Percentiles rank a stretch among this genome's conserved stretches.
These are phyloP conservation scores for Ricordea florida DNA, from an alignment of 92 coral and sea anemone species.

Conservation along the genomic window DNA sequence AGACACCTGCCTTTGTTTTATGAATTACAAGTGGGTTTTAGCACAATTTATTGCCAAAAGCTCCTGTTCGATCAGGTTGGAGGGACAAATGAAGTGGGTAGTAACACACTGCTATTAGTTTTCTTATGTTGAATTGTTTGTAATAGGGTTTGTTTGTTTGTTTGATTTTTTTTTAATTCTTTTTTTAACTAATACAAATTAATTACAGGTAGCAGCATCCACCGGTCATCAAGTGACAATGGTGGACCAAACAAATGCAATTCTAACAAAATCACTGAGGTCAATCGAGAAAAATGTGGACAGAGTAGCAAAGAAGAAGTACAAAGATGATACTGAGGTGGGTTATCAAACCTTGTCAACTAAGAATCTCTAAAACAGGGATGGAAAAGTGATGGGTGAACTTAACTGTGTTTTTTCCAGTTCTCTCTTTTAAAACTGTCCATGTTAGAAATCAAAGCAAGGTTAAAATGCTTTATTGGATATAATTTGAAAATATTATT, in stretches of 20 bases:
- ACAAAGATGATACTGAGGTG: constrained; percentile 90
- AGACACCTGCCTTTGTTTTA: too few species aligned
- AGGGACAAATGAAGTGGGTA: too few species aligned
- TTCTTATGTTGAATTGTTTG: too few species aligned
- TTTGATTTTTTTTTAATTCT: not conserved
- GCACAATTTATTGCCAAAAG: too few species aligned
- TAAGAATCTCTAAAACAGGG: not conserved
- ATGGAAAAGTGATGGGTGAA: not conserved
- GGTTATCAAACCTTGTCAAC: not conserved
- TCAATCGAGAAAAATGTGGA: constrained; percentile 80
- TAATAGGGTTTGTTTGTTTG: too few species aligned
- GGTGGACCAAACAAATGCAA: constrained; percentile 94
- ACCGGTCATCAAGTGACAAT: constrained; percentile 86
- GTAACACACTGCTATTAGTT: too few species aligned
- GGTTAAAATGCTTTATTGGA: too few species aligned
- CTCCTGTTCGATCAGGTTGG: too few species aligned
- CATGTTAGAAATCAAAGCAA: too few species aligned
- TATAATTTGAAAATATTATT: not conserved
- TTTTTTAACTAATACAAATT: not conserved
- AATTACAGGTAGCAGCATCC: constrained; percentile 80
- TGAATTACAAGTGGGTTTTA: too few species aligned
- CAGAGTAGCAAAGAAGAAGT: constrained; percentile 84
- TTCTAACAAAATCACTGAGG: constrained; percentile 73
- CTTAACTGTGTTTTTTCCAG: not conserved
- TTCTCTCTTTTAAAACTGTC: not conserved